Conservation (phyloP, 1,140 invertebrate genomes). For the Trichogramma pretiosum region DNA sequence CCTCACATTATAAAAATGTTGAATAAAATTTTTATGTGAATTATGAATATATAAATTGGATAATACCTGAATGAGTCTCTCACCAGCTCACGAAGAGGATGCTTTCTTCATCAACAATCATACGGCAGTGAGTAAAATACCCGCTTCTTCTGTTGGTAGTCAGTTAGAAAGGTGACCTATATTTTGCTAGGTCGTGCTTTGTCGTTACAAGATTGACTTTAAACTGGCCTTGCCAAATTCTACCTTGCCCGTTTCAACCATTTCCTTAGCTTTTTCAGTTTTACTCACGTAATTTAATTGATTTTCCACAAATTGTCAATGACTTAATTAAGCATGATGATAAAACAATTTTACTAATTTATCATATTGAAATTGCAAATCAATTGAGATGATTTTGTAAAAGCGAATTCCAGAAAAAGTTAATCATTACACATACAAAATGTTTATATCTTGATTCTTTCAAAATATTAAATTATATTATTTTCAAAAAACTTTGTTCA, state of each 20-base stretch:
- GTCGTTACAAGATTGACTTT: constrained; percentile 42
- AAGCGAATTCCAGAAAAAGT: no score
- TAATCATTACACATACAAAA: no score
- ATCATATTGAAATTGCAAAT: no score
- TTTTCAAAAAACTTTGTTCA: constrained; percentile 2
- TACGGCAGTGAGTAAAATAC: constrained; percentile 46
- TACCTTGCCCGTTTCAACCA: constrained; percentile 27
- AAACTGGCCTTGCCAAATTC: no score
- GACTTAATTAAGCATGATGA: constrained; percentile 1
- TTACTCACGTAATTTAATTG: constrained; percentile 10
- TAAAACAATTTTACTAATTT: no score
- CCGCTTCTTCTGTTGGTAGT: constrained; percentile 48
- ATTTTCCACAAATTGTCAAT: constrained; percentile 6
- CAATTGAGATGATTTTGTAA: no score
- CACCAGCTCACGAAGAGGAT: constrained; percentile 43
- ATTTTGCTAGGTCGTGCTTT: constrained; percentile 43
- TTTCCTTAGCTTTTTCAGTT: no score
- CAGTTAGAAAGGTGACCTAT: constrained; percentile 47
- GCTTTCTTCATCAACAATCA: constrained; percentile 47
- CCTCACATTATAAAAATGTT: constrained; percentile 27
- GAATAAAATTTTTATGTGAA: constrained; percentile 41
- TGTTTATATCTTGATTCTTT: no score
- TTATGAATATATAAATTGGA: constrained; percentile 49
- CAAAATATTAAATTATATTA: not conserved
- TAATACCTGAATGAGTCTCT: constrained; percentile 47